Base-by-base conservation (phyloP, 2,888 invertebrate genomes). In the Teinopalpus imperialis region DNA sequence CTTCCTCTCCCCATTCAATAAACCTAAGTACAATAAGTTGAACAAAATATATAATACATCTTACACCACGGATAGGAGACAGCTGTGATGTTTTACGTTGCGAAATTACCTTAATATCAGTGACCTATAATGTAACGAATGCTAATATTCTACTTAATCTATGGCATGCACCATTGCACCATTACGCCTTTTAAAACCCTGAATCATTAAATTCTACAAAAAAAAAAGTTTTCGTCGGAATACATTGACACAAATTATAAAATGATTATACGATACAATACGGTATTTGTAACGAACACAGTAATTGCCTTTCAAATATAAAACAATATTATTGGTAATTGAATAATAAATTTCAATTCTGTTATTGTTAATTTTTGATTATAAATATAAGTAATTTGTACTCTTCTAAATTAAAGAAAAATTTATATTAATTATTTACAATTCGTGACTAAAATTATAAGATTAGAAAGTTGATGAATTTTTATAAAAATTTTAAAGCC, bases 101-200 rank as follows among this genome's bases (percentile, higher is more conserved):
- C 31, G 24, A 40, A 43, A 23, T 29, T 10, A 18, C 30, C 16
- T 16, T 47, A 32, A 23, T 48, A 49, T 40, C 51, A 29, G 10
- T 45, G 40, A 36, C 40, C 20, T 34, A 46, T 24, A 24, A n/a
- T 26, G 26, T 49, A 52, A 34, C 43, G 37, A 53, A 53, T 71
- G 69, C 66, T 67, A 70, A 64, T 67, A 70, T 64, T 59, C 77
- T 81, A 80, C 74, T 77, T 83, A 83, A 56, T 54, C 81, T 83
- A 86, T 74, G 82, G 80, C 80, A 79, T 83, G 83, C 82, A 82
- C 82, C 80, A 73, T 69, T 83, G 83, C 82, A 82, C 82, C 80
- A 73, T 69, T 75, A 72, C 49, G 48, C 40, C 44, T 45, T 48
- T 53, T 78, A 74, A 73, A 74, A 81, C 78, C 77, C 70, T 76